Conservation (phyloP, 2,113 vertebrate species). For the Corydoras sp. region DNA sequence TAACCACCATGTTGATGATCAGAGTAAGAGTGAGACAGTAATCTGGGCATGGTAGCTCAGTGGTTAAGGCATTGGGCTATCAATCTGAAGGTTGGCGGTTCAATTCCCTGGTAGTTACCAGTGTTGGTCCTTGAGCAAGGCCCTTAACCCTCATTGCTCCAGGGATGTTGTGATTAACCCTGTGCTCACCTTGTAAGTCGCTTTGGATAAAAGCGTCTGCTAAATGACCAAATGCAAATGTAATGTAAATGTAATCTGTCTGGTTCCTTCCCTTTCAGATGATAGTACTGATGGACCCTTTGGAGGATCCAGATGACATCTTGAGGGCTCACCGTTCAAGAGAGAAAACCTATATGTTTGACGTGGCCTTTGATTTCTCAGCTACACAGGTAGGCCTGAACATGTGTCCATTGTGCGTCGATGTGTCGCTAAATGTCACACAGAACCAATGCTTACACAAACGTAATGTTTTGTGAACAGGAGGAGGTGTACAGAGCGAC, state of each 20-base stretch:
- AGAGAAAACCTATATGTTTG: constrained; percentile 87
- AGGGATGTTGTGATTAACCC: too few relatives aligned
- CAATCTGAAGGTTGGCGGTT: too few relatives aligned
- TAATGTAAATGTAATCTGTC: neutral
- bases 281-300: constrained; percentile 85
- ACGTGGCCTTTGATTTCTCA: constrained; percentile 79
- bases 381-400: constrained; percentile 75
- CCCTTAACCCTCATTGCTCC: too few relatives aligned
- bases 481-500: constrained; percentile 84
- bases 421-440: neutral
- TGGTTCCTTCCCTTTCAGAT: constrained; percentile 59
- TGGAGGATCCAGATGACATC: constrained; percentile 80
- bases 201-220: too few relatives aligned
- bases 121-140: too few relatives aligned
- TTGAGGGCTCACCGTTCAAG: constrained; percentile 78
- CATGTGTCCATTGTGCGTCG: neutral
- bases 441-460: neutral
- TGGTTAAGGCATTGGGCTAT: too few relatives aligned
- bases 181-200: too few relatives aligned
- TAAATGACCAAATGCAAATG: too few relatives aligned
- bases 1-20: neutral
- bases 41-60: too few relatives aligned
- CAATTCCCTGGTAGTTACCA: too few relatives aligned
- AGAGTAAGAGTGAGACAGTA: neutral
- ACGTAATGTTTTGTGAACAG: constrained; percentile 52